Conservation (phyloP, 2,888 invertebrate species). For the Orthonevra nobilis region DNA sequence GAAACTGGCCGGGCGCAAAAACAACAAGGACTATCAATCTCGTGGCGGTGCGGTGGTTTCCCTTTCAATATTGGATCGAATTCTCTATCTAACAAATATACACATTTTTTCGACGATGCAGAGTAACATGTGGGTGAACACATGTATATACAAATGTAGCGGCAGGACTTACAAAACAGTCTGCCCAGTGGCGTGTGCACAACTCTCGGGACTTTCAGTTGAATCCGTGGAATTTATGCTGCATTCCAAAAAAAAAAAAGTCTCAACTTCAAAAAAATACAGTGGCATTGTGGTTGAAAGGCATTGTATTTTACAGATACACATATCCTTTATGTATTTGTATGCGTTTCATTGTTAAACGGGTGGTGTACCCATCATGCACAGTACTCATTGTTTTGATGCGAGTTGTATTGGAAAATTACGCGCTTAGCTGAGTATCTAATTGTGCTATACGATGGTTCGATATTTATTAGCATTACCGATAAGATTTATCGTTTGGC, state of each 20-base stretch:
- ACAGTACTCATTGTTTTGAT: no score
- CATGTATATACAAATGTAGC: no score
- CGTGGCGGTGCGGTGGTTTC: slow-evolving; percentile 41
- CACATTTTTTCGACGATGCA: slow-evolving; percentile 10
- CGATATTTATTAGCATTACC: slow-evolving; percentile 56
- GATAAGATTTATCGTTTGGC: slow-evolving; percentile 45
- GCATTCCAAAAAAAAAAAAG: no score
- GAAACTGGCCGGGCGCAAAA: no score
- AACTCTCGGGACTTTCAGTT: slow-evolving; percentile 26
- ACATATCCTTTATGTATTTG: background rate
- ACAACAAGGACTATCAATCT: background rate
- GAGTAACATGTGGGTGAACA: no score
- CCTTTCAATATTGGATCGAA: slow-evolving; percentile 29
- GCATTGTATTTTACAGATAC: slow-evolving; percentile 7
- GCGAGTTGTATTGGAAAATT: slow-evolving; percentile 8
- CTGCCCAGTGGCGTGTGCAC: slow-evolving; percentile 21
- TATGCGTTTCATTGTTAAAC: background rate
- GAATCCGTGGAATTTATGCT: slow-evolving; percentile 30
- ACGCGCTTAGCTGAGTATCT: slow-evolving; percentile 51
- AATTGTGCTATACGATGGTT: slow-evolving; percentile 40
- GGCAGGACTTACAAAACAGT: background rate
- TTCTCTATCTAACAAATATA: slow-evolving; percentile 23
- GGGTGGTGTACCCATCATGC: background rate
- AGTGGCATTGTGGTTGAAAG: background rate
- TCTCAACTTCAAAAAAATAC: no score